Conservation (phyloP, 2,113 vertebrate genomes). For the Willisornis vidua region DNA sequence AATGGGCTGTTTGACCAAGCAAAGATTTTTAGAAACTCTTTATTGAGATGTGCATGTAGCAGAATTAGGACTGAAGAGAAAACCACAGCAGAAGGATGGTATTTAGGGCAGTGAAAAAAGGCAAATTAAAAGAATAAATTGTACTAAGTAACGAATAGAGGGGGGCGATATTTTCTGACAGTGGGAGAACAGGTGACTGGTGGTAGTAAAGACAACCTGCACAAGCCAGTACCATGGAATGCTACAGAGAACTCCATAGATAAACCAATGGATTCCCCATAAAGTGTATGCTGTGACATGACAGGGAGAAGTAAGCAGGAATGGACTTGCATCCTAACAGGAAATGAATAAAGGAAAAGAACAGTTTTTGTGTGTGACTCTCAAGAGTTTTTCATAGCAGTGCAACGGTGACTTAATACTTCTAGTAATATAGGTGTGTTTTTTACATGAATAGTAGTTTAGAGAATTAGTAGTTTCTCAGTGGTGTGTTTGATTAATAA, state of each 20-base stretch:
- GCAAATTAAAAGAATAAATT: background rate
- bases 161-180: background rate
- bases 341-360: background rate
- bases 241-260: background rate
- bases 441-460: background rate
- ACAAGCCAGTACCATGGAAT: background rate
- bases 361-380: background rate
- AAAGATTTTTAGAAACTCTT: background rate
- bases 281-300: background rate
- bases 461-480: background rate
- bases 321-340: background rate
- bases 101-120: background rate
- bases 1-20: background rate
- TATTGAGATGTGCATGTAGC: background rate
- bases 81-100: background rate
- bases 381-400: background rate
- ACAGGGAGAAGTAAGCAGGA: background rate
- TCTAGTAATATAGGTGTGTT: background rate
- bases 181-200: background rate
- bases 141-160: background rate
- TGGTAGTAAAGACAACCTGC: background rate
- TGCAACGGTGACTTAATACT: background rate
- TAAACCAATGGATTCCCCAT: background rate
- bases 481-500: background rate
- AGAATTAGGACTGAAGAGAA: background rate